These are phyloP conservation scores for Sphaeramia orbicularis DNA, from an alignment of 2,797 vertebrate species.

Conservation along the genomic window DNA sequence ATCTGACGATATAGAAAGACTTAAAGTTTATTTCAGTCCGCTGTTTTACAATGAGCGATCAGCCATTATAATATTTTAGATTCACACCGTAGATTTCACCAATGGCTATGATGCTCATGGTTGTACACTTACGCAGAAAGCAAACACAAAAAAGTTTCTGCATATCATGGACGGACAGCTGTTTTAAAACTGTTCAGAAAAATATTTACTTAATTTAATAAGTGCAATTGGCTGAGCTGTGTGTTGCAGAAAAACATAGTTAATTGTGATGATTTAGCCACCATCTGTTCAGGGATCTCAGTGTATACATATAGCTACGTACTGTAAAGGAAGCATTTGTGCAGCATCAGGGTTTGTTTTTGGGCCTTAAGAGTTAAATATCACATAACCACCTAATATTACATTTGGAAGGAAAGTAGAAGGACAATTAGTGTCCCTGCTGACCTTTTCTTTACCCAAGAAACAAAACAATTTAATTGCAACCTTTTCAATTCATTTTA, in stretches of 20 bases:
- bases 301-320: neutral
- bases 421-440: neutral
- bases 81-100: too few relatives aligned
- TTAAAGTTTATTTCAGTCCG: neutral
- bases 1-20: neutral
- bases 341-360: too few relatives aligned
- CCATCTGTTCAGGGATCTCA: neutral
- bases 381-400: neutral
- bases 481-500: constrained; percentile 16
- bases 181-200: neutral
- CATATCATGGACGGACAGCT: neutral
- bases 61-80: too few relatives aligned
- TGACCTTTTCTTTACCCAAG: constrained; percentile 2
- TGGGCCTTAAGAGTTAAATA: too few relatives aligned
- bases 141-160: too few relatives aligned
- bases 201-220: neutral
- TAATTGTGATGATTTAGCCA: neutral
- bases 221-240: neutral
- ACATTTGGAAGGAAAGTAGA: neutral
- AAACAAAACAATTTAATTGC: neutral
- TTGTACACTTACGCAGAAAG: too few relatives aligned
- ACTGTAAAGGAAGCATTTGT: too few relatives aligned
- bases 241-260: neutral
- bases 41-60: too few relatives aligned
- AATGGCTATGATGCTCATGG: too few relatives aligned